Evolutionary conservation across 1,140 invertebrate genomes (phyloP), one percentile per base, ranked within the genome.

Genomic region (Trinorchestia longiramus): DNA sequence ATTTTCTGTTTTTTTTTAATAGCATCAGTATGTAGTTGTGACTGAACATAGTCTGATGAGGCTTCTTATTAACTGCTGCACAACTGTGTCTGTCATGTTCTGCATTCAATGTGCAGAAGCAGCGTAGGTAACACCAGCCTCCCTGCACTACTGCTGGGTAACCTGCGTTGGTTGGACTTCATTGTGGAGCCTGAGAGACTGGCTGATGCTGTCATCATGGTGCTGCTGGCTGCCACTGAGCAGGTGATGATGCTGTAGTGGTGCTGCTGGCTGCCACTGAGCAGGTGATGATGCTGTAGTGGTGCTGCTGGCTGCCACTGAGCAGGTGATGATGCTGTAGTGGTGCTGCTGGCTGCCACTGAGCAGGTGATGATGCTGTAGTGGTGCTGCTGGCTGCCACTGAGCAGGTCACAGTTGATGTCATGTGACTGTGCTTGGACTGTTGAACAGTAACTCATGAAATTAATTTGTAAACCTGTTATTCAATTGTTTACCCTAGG

Each of bases 91-190:
- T 53, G 47, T 53, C 19, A 19, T 53, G 8, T 19, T 19, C 19
- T 6, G 6, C 47, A 53, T 19, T 11, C 47, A 53, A 53, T 53
- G 47, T 43, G 41, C 43, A 94, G 92, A 44, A 94, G 92, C 44
- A 45, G 11, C 1, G 92, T 0, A 6, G 92, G 92, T 1, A 44
- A 94, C 40, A 40, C 36, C 92, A 94, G 43, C 43, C 91, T 96
- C 41, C 95, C 96, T 45, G 94, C 87, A 23, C 95, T 97, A 43
- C 95, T 97, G 23, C 95, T 97, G 96, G 96, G 96, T 23, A 97
- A 97, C 92, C 92, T 97, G 1, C 96, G 95, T 44, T 96, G 97
- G 96, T 57, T 97, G 57, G 97, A 97, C 57, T 28, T 90, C 40
- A 95, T 97, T 4, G 87, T 96, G 42, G 96, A 97, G 43, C 95